Conservation (phyloP, 2,113 vertebrate genomes). For the Megaceryle torquata region DNA sequence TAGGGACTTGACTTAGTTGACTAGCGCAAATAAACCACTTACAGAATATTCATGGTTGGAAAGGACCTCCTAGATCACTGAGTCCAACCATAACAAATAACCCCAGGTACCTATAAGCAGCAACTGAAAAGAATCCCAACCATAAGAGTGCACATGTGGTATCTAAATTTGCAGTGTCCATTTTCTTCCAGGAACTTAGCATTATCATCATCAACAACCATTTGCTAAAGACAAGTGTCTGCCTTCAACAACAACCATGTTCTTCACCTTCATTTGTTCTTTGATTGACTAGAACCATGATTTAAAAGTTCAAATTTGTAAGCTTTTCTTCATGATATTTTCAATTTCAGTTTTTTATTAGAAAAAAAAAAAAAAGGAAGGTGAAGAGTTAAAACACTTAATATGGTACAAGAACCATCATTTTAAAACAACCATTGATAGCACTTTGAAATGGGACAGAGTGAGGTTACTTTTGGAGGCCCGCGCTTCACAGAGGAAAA, state of each 20-base stretch:
- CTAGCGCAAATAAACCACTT: neutral
- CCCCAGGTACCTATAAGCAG: neutral
- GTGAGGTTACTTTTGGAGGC: neutral
- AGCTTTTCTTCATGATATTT: neutral
- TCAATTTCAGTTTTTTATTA: neutral
- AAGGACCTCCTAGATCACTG: no score
- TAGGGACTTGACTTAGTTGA: neutral
- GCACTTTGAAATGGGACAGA: neutral
- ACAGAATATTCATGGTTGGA: no score
- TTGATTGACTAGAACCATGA: neutral
- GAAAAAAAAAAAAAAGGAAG: fast-evolving
- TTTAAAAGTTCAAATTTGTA: neutral
- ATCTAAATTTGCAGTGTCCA: neutral
- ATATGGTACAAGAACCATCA: fast-evolving
- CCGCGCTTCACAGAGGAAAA: neutral
- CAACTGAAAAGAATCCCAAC: neutral
- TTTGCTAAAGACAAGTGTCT: neutral
- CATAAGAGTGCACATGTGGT: neutral
- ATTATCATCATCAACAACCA: neutral
- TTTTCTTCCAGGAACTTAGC: neutral
- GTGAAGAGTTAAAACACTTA: neutral
- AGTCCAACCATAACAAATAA: neutral
- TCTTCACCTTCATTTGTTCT: neutral
- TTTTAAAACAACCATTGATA: neutral
- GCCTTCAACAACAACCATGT: neutral